Conservation (phyloP, 1,140 invertebrate genomes). For the Anthonomus grandis region DNA sequence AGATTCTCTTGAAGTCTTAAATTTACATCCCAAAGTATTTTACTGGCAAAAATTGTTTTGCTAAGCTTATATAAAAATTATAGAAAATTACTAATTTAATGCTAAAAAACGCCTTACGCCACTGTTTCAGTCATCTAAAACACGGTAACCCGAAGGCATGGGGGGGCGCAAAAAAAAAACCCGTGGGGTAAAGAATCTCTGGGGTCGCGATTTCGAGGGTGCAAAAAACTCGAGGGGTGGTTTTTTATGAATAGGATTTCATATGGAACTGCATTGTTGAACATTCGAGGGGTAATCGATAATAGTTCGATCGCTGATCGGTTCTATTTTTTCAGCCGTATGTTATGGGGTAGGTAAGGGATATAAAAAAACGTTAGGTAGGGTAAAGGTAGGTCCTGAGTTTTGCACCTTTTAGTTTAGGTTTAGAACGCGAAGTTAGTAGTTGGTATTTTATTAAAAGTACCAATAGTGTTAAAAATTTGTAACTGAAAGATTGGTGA, state of each 20-base stretch:
- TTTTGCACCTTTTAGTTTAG: slow-evolving; percentile 17
- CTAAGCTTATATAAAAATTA: too few relatives aligned
- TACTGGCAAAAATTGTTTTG: too few relatives aligned
- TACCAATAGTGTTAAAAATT: not conserved
- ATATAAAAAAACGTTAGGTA: slow-evolving; percentile 17
- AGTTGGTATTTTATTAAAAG: too few relatives aligned
- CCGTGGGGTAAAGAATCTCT: slow-evolving; percentile 8
- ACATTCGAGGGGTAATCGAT: slow-evolving; percentile 18
- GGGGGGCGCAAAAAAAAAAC: slow-evolving; percentile 9
- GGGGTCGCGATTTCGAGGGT: slow-evolving; percentile 22
- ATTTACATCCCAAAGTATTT: too few relatives aligned
- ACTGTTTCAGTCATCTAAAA: slow-evolving; percentile 15
- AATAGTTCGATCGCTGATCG: slow-evolving; percentile 21
- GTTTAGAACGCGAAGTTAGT: too few relatives aligned
- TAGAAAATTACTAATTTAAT: too few relatives aligned
- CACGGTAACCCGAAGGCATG: slow-evolving; percentile 17
- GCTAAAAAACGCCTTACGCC: too few relatives aligned
- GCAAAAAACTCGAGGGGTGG: slow-evolving; percentile 22
- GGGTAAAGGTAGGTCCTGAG: slow-evolving; percentile 19
- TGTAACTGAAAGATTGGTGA: not conserved
- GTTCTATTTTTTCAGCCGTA: slow-evolving; percentile 14
- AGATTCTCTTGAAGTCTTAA: too few relatives aligned
- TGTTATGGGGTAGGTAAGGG: slow-evolving; percentile 19
- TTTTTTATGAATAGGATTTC: slow-evolving; percentile 26
- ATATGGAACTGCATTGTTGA: slow-evolving; percentile 9